These are phyloP conservation scores for Metopia argyrocephala DNA, from an alignment of 2,888 invertebrate genomes.

Conservation along the genomic window DNA sequence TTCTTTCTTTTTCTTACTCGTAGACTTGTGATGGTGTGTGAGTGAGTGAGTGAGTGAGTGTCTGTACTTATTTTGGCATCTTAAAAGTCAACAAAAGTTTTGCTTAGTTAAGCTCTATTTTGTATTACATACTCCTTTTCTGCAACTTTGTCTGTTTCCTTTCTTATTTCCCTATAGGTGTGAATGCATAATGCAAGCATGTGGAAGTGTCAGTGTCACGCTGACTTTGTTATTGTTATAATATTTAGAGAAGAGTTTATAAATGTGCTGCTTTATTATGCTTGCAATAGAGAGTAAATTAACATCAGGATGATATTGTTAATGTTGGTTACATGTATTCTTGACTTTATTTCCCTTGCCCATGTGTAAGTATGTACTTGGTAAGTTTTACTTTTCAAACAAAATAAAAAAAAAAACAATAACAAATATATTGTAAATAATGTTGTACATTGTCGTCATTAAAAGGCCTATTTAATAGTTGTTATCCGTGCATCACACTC, in stretches of 20 bases:
- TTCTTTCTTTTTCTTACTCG: slow-evolving; percentile 4
- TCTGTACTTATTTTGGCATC: slow-evolving; percentile 41
- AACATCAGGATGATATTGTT: not conserved
- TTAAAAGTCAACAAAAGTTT: slow-evolving; percentile 38
- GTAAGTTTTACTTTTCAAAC: not conserved
- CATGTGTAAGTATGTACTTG: not conserved
- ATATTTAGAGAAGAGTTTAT: slow-evolving; percentile 16
- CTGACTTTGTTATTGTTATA: slow-evolving; percentile 1
- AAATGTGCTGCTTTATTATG: slow-evolving; percentile 13
- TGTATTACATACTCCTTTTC: not conserved
- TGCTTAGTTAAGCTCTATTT: slow-evolving; percentile 47
- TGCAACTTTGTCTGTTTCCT: not conserved
- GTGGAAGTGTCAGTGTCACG: slow-evolving; percentile 19
- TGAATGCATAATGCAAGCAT: not conserved
- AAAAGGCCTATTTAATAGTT: slow-evolving; percentile 28
- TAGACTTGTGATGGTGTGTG: not conserved
- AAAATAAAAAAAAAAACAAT: not conserved
- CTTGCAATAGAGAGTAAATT: slow-evolving; percentile 13
- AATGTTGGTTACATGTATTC: slow-evolving; percentile 6
- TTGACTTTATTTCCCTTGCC: not conserved
- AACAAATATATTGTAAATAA: not conserved
- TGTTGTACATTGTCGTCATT: slow-evolving; percentile 15
- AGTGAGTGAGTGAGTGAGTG: not conserved
- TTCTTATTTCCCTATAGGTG: not conserved
- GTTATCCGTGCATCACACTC: not conserved